Evolutionary conservation across 2,888 invertebrate species (phyloP), one percentile per base, ranked within the genome.

Genomic region (Aphodius granarius): DNA sequence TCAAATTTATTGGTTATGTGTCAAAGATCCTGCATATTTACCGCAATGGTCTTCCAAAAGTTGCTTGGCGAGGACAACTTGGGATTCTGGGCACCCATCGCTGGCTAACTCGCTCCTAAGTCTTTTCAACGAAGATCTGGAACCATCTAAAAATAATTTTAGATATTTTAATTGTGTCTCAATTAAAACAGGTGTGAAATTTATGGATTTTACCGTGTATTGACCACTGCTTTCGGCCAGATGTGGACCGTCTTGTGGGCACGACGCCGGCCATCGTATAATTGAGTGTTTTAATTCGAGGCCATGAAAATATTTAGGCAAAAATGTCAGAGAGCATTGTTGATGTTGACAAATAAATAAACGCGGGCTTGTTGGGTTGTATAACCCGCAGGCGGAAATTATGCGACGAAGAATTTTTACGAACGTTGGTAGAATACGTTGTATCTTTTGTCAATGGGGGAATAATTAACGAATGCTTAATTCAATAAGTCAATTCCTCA

Each of bases 71-170:
- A 96, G 88, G 74, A 95, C 94, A 78, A 95, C 94, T 87, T 97
- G 97, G 9, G 95, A 95, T 83, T 96, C 96, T 0, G 95, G 94
- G 86, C 95, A 96, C 6, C 96, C 96, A 87, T 96, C 96, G 83
- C 95, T 94, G 0, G 96, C 96, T 79, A 96, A 87, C 83, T 95
- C 94, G 83, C 91, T 89, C 82, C 93, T 88, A 71, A 93, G 86
- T 72, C 92, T 87, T 83, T 90, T 89, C 74, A 93, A 86, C 71
- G 92, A 92, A 79, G 91, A 91, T 87, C 90, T 89, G 81, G 92
- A 91, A 78, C 92, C 91, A 89, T 92, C 93, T 93, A 87, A 81
- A 88, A 77, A 72, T 76, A 75, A 74, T 63, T 4, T 66, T 15
- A 23, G 62, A 17, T 0, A 20, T 72, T 75, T n/a, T n/a, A n/a